Base-by-base conservation (phyloP, 2,113 vertebrate species). In the Eulemur macaco region DNA sequence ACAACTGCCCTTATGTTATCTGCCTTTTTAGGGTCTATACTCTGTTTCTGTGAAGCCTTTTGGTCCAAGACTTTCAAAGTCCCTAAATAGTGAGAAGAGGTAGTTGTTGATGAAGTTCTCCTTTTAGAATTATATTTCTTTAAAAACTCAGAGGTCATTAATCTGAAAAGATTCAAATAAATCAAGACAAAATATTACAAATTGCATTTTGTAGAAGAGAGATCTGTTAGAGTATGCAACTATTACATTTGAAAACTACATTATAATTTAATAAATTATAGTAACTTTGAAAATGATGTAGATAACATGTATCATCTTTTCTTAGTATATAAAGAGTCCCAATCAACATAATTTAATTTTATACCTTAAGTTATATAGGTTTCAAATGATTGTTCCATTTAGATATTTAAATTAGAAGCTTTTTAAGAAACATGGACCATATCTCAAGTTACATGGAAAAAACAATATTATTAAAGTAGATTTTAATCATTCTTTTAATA, bases 1-100 rank as follows among this genome's bases (percentile, higher is more conserved):
- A 99, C 98, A 54, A 99, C 98, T 93, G 99, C 99, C 97, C 99
- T 98, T 84, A 99, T 95, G 18, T 98, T 98, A 98, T 99, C 99
- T 54, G 99, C 98, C 89, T 94, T 94, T 86, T 98, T 98, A 58
- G 98, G 97, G 69, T 99, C 98, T 50, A 97, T 25, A 21, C 42
- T 98, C 27, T 98, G 98, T 39, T 98, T 98, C 34, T 97, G 97
- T 6, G 95, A 78, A 0, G 69, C 50, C 91, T 99, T 99, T 66
- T 98, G 97, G 91, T 99, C 99, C 97, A 99, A 98, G 90, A 99
- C 82, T 97, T 99, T 99, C 95, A 99, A 97, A 2, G 98, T 98
- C 25, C 99, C 99, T 95, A 99, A 96, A 97, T 99, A 99, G 14
- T 98, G 99, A 93, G 99, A 99, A 83, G 98, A 98, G 95, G 98